A percentile compares a stretch with the other conserved stretches of the same genome.
phyloP scores from a whole-genome alignment of 2,888 invertebrate species.

The Erebia palarica region DNA sequence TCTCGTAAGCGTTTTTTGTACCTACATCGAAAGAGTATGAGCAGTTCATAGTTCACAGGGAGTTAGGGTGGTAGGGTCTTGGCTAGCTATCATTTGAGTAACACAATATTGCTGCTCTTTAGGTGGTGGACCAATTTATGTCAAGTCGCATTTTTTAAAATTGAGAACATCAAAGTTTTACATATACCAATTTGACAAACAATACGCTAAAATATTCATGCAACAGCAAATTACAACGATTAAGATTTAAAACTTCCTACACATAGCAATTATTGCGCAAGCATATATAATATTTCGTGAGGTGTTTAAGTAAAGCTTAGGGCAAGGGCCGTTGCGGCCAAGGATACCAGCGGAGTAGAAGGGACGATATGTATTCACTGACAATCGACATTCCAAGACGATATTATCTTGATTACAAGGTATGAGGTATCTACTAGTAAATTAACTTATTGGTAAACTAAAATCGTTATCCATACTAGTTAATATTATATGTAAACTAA shows the following conservation, averaged over 20 bases:
- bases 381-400: slow-evolving; percentile 35
- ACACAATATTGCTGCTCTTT: no score
- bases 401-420: slow-evolving; percentile 15
- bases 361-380: slow-evolving; percentile 33
- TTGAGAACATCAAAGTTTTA: neutral
- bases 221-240: slow-evolving; percentile 7
- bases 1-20: neutral
- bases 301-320: slow-evolving; percentile 42
- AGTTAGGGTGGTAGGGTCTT: no score
- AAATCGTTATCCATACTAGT: neutral
- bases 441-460: slow-evolving; percentile 2
- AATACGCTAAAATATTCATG: neutral
- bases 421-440: slow-evolving; percentile 3
- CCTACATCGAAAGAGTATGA: no score
- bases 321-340: slow-evolving; percentile 46
- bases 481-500: no score
- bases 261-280: slow-evolving; percentile 28
- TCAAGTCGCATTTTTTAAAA: no score
- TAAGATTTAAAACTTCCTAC: slow-evolving; percentile 6
- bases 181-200: neutral
- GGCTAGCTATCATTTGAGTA: no score
- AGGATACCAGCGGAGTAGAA: slow-evolving; percentile 44
- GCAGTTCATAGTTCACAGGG: no score
- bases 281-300: slow-evolving; percentile 22
- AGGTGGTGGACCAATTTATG: no score